Base-by-base conservation (phyloP, 2,888 invertebrate species). In the Hermaeophaga mercurialis region DNA sequence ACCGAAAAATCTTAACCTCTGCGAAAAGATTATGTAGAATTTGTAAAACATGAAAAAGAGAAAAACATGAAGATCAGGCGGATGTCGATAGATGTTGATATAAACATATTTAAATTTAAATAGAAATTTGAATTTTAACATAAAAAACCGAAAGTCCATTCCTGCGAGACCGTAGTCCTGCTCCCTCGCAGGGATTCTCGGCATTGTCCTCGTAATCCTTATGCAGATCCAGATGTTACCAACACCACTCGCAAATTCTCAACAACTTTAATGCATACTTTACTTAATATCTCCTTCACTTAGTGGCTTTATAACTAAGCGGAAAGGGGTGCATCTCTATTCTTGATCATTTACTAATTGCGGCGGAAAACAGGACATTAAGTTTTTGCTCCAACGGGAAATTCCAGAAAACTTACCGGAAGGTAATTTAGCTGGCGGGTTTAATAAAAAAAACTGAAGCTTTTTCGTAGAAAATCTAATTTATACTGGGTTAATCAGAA, bases 161-260 rank as follows among this genome's bases (percentile, higher is more conserved):
- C 24, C 33, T 41, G 50, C 19, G 19, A 3, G 43, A 28, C 33
- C 50, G 22, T 31, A 22, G 31, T 33, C 12, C 9, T 41, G 43
- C 31, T 24, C 41, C 43, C 45, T 56, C 45, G 50, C 39, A 45
- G 18, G 38, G 56, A 56, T 56, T 17, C 52, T 28, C 15, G 14
- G 38, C 43, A 9, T 45, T 33, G 56, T 50, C 50, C 56, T 56
- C 18, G 45, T 56, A 56, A 50, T 56, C 50, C 49, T 44, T 45
- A 56, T 56, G 56, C 56, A 56, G 56, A 56, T 50, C 50, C 56
- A 50, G 56, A 56, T 56, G 56, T 50, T 50, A 31, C 56, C 50
- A 56, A 50, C 56, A 55, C 49, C 50, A 34, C 52, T 43, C 56
- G 36, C 45, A 39, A 56, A 56, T 50, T 45, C 41, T 38, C 39